Evolutionary conservation across 2,113 vertebrate genomes (phyloP).

Genomic region (Pelusios castaneus): DNA sequence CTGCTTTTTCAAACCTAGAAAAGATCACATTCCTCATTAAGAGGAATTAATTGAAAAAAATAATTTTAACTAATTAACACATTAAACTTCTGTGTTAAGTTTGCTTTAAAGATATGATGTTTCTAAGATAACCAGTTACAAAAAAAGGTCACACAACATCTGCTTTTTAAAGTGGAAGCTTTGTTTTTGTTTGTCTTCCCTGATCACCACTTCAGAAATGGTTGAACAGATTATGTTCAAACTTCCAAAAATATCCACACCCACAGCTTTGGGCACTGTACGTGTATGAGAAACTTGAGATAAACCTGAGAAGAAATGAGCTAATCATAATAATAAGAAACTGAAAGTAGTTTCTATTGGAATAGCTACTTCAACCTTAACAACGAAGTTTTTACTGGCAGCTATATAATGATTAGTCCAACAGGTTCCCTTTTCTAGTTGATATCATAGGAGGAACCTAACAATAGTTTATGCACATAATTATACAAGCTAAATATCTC

Average conservation of each 20-base stretch:
- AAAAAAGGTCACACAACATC: background rate
- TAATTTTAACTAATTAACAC: no score
- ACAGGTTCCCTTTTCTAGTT: fast-evolving
- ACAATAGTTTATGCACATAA: background rate
- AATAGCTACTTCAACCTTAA: background rate
- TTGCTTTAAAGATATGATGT: background rate
- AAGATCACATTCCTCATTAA: background rate
- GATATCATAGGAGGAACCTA: background rate
- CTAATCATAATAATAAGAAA: background rate
- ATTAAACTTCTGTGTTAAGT: background rate
- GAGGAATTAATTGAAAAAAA: no score
- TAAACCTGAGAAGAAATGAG: background rate
- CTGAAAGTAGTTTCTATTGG: background rate
- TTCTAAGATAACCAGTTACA: background rate
- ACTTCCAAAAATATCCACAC: background rate
- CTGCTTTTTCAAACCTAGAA: background rate
- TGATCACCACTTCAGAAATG: background rate
- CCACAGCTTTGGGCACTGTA: background rate
- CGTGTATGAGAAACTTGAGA: background rate
- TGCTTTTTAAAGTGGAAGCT: background rate
- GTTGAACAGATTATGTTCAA: background rate
- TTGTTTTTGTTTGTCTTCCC: background rate
- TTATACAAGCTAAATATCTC: background rate
- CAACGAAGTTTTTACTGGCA: background rate
- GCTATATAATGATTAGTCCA: background rate